Evolutionary conservation across 2,797 vertebrate genomes (phyloP).

Genomic region (Cichlasoma orientale): DNA sequence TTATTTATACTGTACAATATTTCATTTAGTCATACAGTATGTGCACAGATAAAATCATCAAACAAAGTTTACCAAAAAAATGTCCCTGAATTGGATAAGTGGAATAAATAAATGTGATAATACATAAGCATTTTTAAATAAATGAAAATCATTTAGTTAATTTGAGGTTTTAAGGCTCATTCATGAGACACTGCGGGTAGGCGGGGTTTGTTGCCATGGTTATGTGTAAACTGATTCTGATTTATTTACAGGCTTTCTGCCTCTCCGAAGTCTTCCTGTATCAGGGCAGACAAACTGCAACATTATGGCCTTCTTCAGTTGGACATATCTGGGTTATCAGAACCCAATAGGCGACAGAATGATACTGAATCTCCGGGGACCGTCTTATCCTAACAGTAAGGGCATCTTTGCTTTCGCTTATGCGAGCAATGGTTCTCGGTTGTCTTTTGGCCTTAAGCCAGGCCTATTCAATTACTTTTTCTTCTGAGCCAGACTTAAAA

Average conservation of each 20-base stretch:
- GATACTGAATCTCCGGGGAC: conserved; percentile 20
- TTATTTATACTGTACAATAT: too few relatives aligned
- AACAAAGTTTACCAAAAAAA: too few relatives aligned
- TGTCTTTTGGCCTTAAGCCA: not conserved
- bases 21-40: too few relatives aligned
- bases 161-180: too few relatives aligned
- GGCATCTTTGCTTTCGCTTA: not conserved
- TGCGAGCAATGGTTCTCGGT: not conserved
- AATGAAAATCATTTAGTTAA: too few relatives aligned
- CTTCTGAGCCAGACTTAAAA: too few relatives aligned
- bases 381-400: conserved; percentile 33
- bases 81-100: too few relatives aligned
- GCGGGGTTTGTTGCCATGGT: conserved; percentile 46
- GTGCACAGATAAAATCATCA: too few relatives aligned
- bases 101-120: too few relatives aligned
- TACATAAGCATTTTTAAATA: too few relatives aligned
- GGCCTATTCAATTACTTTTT: too few relatives aligned
- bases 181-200: not conserved
- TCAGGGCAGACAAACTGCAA: too few relatives aligned
- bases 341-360: conserved; percentile 69
- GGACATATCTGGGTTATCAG: conserved; percentile 80
- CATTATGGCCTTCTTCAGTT: conserved; percentile 83
- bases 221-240: conserved; percentile 31
- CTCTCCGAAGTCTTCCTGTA: not conserved
- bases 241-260: not conserved